phyloP scores from a whole-genome alignment of 1,140 invertebrate species.

The Trachelipus rathkii region DNA sequence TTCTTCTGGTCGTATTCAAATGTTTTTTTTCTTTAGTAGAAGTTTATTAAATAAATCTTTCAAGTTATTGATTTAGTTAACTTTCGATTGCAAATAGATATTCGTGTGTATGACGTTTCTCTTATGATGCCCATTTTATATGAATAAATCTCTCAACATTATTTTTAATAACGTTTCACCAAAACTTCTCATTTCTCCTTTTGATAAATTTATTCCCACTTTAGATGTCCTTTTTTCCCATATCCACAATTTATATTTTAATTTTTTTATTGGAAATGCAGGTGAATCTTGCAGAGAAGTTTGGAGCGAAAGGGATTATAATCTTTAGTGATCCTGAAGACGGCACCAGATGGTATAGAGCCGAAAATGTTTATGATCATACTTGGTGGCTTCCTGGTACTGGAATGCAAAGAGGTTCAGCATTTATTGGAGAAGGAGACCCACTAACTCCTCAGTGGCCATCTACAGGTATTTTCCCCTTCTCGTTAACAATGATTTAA shows the following conservation, averaged over 20 bases:
- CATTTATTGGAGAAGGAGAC: not conserved
- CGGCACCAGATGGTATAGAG: constrained; percentile 28
- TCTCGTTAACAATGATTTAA: no score
- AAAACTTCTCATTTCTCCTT: not conserved
- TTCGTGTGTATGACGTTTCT: no score
- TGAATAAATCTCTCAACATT: no score
- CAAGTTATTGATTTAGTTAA: no score
- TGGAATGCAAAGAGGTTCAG: constrained; percentile 39
- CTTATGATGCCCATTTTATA: no score
- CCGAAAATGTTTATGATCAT: constrained; percentile 29
- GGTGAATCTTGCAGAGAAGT: constrained; percentile 33
- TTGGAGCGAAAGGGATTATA: constrained; percentile 45
- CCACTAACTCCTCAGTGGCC: no score
- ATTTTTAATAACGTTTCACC: not conserved
- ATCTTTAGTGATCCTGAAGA: constrained; percentile 45
- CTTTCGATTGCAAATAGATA: no score
- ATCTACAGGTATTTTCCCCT: not conserved
- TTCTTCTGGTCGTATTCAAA: no score
- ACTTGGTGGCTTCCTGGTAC: constrained; percentile 36
- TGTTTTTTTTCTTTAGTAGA: no score
- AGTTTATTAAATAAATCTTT: no score
- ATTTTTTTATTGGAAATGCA: not conserved
- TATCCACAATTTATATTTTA: no score
- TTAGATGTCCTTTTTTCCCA: no score
- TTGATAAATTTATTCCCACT: not conserved